These are phyloP conservation scores for Luperina nickerlii DNA, from an alignment of 2,888 invertebrate genomes.

Conservation along the genomic window DNA sequence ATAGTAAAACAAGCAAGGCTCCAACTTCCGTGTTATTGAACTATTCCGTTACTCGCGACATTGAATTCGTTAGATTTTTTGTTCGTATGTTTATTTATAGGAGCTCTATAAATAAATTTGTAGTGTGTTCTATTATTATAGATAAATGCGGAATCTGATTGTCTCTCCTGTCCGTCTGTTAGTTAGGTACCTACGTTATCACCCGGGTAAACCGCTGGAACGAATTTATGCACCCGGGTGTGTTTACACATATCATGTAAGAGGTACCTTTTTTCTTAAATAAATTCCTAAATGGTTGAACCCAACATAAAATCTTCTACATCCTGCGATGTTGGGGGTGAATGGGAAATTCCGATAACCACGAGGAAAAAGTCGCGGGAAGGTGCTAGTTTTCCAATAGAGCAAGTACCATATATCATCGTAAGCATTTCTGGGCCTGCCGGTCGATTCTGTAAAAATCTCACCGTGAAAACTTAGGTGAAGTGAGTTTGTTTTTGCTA, in stretches of 20 bases:
- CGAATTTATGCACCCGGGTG: too few species aligned
- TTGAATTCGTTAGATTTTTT: conserved; percentile 24
- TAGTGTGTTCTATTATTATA: background rate
- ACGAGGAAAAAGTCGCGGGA: background rate
- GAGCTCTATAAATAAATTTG: background rate
- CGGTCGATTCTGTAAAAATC: too few species aligned
- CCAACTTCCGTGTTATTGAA: conserved; percentile 27
- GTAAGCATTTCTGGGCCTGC: background rate
- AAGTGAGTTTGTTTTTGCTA: too few species aligned
- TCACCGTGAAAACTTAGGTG: too few species aligned
- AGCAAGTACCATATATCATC: background rate
- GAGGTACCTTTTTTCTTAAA: background rate
- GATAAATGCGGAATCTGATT: background rate
- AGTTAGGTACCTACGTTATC: background rate
- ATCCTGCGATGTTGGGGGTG: background rate
- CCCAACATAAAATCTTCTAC: background rate
- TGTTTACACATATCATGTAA: background rate
- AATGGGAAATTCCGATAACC: background rate
- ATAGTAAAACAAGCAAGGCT: background rate
- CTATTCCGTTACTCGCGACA: conserved; percentile 9
- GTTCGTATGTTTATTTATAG: conserved; percentile 8
- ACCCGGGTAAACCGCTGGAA: background rate
- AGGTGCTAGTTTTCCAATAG: background rate
- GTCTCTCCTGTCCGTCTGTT: background rate
- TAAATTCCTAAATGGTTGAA: background rate